These are phyloP conservation scores for Acipenser oxyrinchus DNA, from an alignment of 2,797 vertebrate species.

Conservation along the genomic window DNA sequence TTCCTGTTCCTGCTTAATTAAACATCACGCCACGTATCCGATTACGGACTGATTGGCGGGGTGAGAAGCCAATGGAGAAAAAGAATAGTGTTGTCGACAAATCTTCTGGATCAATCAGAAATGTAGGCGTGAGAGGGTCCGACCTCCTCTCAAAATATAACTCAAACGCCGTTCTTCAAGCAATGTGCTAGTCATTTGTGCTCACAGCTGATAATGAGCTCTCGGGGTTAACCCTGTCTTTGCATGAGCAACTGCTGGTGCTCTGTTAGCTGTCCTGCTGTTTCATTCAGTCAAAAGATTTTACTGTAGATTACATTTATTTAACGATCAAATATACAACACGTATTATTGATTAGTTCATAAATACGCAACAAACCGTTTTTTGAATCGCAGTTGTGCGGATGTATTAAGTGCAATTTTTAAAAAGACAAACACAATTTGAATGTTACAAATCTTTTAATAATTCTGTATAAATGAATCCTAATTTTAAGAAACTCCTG, in stretches of 20 bases:
- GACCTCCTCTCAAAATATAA: slow-evolving; percentile 4
- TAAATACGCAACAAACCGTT: too few species aligned
- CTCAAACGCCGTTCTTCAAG: neutral
- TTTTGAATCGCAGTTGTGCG: too few species aligned
- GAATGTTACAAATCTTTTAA: too few species aligned
- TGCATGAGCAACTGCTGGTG: slow-evolving; percentile 39
- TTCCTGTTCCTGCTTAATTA: slow-evolving; percentile 42
- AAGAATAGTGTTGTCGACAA: neutral
- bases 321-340: too few species aligned
- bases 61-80: slow-evolving; percentile 29
- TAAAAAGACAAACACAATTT: too few species aligned
- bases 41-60: slow-evolving; percentile 26
- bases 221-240: slow-evolving; percentile 31
- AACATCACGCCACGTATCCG: slow-evolving; percentile 32
- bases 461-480: too few species aligned
- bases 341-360: too few species aligned
- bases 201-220: neutral
- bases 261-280: neutral
- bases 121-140: neutral
- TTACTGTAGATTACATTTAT: too few species aligned
- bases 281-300: too few species aligned
- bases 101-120: slow-evolving; percentile 31
- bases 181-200: neutral
- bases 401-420: too few species aligned
- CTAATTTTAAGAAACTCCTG: too few species aligned